Percentiles rank a stretch among this genome's conserved stretches.
Evolutionary conservation across 2,888 invertebrate species (phyloP).

Genomic region (Polia nebulosa): DNA sequence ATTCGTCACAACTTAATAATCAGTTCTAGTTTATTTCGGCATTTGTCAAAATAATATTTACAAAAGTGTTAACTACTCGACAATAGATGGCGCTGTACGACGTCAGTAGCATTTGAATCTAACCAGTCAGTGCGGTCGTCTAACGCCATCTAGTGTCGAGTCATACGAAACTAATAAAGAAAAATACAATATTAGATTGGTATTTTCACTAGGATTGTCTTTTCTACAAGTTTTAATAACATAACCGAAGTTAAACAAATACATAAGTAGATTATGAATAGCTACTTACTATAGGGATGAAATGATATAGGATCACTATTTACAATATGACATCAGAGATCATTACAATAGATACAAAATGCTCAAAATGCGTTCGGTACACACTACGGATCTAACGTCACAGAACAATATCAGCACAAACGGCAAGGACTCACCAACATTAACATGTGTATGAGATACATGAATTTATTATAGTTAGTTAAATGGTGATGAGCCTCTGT

Average conservation of each 20-base stretch:
- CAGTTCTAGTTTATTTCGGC: slow-evolving; percentile 59
- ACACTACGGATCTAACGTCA: slow-evolving; percentile 55
- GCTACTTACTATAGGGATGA: slow-evolving; percentile 63
- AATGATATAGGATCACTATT: slow-evolving; percentile 66
- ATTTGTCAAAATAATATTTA: slow-evolving; percentile 65
- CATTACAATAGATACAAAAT: slow-evolving; percentile 67
- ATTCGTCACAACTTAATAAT: slow-evolving; percentile 54
- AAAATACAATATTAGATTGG: slow-evolving; percentile 57
- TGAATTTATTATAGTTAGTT: slow-evolving; percentile 42
- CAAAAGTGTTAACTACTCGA: slow-evolving; percentile 53
- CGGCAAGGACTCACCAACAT: slow-evolving; percentile 55
- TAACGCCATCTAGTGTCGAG: slow-evolving; percentile 56
- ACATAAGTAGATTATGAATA: slow-evolving; percentile 59
- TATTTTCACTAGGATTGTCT: slow-evolving; percentile 66
- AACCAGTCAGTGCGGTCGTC: slow-evolving; percentile 5
- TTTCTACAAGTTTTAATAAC: slow-evolving; percentile 64
- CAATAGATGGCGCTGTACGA: slow-evolving; percentile 56
- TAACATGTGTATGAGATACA: slow-evolving; percentile 54
- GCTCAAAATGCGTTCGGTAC: slow-evolving; percentile 60
- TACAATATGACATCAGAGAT: slow-evolving; percentile 69
- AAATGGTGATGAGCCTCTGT: slow-evolving; percentile 51
- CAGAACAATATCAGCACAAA: slow-evolving; percentile 44
- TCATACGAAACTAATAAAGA: slow-evolving; percentile 55
- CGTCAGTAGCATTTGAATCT: slow-evolving; percentile 12
- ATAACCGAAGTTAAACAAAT: slow-evolving; percentile 63